These are phyloP conservation scores for Venturia canescens DNA, from an alignment of 1,140 invertebrate genomes.

Conservation along the genomic window DNA sequence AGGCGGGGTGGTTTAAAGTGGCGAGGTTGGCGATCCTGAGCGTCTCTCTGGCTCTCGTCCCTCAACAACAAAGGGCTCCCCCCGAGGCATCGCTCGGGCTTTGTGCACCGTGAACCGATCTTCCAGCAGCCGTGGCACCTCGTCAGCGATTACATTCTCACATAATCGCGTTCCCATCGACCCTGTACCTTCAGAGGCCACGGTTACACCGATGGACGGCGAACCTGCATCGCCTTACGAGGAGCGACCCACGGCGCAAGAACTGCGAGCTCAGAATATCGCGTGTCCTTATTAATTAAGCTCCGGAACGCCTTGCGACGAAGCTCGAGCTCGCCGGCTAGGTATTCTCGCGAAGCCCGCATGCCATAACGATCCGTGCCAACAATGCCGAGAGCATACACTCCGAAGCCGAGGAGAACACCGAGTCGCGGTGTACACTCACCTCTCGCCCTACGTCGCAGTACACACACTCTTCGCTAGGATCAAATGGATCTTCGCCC, in stretches of 20 bases:
- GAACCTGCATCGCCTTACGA: conserved; percentile 61
- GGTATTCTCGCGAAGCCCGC: conserved; percentile 57
- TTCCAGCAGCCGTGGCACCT: conserved; percentile 25
- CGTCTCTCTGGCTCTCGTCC: conserved; percentile 51
- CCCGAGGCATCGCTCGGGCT: conserved; percentile 68
- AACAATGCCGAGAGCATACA: conserved; percentile 30
- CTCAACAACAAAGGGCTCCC: conserved; percentile 75
- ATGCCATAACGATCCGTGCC: conserved; percentile 73
- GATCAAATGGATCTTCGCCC: conserved; percentile 58
- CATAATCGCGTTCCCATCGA: not conserved
- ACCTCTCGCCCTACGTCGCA: not conserved
- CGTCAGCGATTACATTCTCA: not conserved
- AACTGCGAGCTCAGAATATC: conserved; percentile 67
- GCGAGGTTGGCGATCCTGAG: conserved; percentile 66
- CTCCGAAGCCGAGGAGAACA: conserved; percentile 49
- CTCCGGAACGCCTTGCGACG: conserved; percentile 68
- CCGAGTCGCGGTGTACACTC: conserved; percentile 29
- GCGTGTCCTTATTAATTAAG: conserved; percentile 78
- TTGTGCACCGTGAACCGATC: conserved; percentile 48
- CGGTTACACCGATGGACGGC: conserved; percentile 1
- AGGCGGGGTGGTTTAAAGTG: conserved; percentile 71
- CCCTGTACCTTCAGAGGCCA: too few relatives aligned
- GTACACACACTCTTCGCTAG: conserved; percentile 7
- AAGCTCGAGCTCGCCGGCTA: conserved; percentile 57
- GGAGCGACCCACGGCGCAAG: conserved; percentile 31